Conservation (phyloP, 2,113 vertebrate genomes). For the Phalacrocorax pelagicus region DNA sequence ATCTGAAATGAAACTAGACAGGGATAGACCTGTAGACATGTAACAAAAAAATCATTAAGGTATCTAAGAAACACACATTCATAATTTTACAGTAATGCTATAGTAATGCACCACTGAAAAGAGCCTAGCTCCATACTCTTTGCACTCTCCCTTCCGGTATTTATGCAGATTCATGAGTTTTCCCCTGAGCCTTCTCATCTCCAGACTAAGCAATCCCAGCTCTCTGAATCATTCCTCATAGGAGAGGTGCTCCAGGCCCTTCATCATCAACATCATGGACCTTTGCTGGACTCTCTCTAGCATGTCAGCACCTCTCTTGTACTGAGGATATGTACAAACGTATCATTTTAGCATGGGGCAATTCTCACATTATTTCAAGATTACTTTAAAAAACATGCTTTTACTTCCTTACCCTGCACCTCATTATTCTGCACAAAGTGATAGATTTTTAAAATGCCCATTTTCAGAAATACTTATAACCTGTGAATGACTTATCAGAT, state of each 20-base stretch:
- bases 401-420: neutral
- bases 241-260: neutral
- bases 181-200: too few relatives aligned
- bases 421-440: neutral
- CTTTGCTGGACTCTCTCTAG: neutral
- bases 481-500: neutral
- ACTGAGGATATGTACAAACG: fast-evolving
- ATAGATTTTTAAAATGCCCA: neutral
- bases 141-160: too few relatives aligned
- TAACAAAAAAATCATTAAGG: neutral
- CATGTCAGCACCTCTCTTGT: neutral
- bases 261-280: neutral
- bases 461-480: neutral
- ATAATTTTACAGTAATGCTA: neutral
- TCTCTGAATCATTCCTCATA: neutral
- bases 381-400: neutral
- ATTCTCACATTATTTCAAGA: neutral
- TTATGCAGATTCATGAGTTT: too few relatives aligned
- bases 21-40: neutral
- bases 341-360: neutral
- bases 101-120: too few relatives aligned
- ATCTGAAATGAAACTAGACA: neutral
- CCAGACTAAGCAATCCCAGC: too few relatives aligned
- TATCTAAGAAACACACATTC: neutral
- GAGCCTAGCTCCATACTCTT: too few relatives aligned